A percentile compares a stretch with the other conserved stretches of the same genome.
These are phyloP conservation scores for Dexiosoma caninum DNA, from an alignment of 2,888 invertebrate species.

Conservation along the genomic window DNA sequence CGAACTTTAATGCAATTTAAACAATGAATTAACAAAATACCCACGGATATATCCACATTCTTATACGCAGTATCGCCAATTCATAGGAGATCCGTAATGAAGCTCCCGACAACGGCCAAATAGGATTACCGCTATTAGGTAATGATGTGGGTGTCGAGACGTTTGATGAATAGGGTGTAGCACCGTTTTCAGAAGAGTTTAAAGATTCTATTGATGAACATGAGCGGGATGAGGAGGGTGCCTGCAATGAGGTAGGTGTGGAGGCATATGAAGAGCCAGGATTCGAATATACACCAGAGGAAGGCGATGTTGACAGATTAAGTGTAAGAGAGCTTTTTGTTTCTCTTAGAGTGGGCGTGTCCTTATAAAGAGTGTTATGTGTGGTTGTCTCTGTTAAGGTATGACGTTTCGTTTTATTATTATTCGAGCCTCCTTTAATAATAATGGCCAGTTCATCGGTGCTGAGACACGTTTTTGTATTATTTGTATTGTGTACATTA, in stretches of 20 bases:
- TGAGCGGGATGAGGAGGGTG: slow-evolving; percentile 38
- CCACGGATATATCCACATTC: slow-evolving; percentile 79
- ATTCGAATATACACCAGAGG: slow-evolving; percentile 52
- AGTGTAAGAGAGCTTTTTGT: slow-evolving; percentile 44
- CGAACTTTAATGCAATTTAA: too few species aligned
- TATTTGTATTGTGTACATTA: slow-evolving; percentile 51
- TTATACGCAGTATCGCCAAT: slow-evolving; percentile 78
- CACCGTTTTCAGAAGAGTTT: slow-evolving; percentile 66
- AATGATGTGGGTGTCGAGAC: slow-evolving; percentile 71
- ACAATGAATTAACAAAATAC: slow-evolving; percentile 66
- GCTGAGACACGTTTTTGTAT: slow-evolving; percentile 60
- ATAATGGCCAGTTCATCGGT: slow-evolving; percentile 64
- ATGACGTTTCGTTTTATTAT: slow-evolving; percentile 54
- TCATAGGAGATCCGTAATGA: slow-evolving; percentile 77
- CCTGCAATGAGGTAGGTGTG: slow-evolving; percentile 17
- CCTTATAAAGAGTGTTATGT: slow-evolving; percentile 17
- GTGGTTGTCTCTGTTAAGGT: slow-evolving; percentile 48
- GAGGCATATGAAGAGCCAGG: slow-evolving; percentile 48
- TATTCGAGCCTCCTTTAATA: slow-evolving; percentile 52
- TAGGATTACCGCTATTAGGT: slow-evolving; percentile 63
- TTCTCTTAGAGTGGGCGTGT: slow-evolving; percentile 30
- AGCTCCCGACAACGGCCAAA: slow-evolving; percentile 65
- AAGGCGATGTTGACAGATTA: slow-evolving; percentile 54
- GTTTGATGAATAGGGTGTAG: slow-evolving; percentile 57
- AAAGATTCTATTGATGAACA: slow-evolving; percentile 68